Conservation (phyloP, 2,113 vertebrate species). For the Macroglossus sobrinus region DNA sequence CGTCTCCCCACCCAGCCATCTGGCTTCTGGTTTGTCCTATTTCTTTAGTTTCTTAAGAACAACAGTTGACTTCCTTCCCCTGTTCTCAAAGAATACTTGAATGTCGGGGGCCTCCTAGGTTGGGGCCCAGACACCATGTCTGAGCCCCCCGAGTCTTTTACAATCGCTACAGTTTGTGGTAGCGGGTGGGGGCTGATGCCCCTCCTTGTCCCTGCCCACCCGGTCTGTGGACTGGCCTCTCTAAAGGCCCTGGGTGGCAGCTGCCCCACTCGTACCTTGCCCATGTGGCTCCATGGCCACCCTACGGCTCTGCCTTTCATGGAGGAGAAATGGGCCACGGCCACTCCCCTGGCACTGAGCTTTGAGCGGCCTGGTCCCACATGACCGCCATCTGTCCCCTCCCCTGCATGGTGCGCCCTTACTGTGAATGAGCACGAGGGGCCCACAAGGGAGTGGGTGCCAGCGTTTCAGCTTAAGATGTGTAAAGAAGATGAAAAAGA, state of each 20-base stretch:
- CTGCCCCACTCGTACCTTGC: background rate
- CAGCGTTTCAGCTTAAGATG: background rate
- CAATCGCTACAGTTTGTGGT: background rate
- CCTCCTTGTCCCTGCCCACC: background rate
- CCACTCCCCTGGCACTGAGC: background rate
- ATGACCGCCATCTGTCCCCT: too few relatives aligned
- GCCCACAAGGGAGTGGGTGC: background rate
- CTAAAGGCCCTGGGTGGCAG: constrained; percentile 44
- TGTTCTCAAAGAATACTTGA: constrained; percentile 83
- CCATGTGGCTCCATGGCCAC: too few relatives aligned
- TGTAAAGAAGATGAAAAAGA: constrained; percentile 51
- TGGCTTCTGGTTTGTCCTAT: background rate
- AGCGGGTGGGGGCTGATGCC: background rate
- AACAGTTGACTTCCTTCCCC: constrained; percentile 74
- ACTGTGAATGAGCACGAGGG: constrained; percentile 76
- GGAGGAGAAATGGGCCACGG: background rate
- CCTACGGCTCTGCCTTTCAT: background rate
- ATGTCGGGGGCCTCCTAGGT: constrained; percentile 57
- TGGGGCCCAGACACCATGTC: background rate
- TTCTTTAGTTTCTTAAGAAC: constrained; percentile 51
- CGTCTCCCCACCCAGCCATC: background rate
- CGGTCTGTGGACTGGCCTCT: constrained; percentile 38
- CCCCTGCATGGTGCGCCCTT: background rate
- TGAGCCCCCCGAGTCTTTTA: background rate
- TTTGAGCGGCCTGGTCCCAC: background rate